phyloP scores from a whole-genome alignment of 2,888 invertebrate species.

The Bellardia bayeri region DNA sequence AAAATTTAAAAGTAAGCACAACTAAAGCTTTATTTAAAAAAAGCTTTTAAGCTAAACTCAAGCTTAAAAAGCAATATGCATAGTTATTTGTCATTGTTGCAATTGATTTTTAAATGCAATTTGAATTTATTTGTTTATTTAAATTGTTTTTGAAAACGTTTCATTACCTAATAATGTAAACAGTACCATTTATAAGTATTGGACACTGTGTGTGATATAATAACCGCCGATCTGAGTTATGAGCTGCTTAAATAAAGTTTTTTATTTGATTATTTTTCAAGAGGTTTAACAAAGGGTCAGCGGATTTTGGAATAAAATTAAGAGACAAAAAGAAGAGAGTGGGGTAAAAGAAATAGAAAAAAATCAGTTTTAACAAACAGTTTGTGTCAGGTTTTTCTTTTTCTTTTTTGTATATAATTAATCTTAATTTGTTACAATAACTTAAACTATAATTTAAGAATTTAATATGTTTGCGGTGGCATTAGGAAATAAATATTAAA shows the following conservation, averaged over 20 bases:
- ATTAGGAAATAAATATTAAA: not conserved
- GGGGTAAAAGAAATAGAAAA: conserved; percentile 69
- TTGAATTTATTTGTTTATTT: conserved; percentile 55
- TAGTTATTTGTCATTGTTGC: conserved; percentile 11
- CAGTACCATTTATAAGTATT: conserved; percentile 84
- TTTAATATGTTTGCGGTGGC: not conserved
- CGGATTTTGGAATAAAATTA: conserved; percentile 28
- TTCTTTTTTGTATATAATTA: conserved; percentile 10
- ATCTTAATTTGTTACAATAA: conserved; percentile 36
- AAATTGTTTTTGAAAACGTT: conserved; percentile 63
- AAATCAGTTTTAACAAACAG: conserved; percentile 50
- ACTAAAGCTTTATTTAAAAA: conserved; percentile 67
- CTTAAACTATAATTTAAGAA: conserved; percentile 15
- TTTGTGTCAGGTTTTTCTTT: conserved; percentile 2
- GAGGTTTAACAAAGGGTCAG: not conserved
- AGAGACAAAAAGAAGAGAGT: conserved; percentile 74
- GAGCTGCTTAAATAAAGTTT: conserved; percentile 69
- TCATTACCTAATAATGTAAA: conserved; percentile 84
- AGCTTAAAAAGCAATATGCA: conserved; percentile 64
- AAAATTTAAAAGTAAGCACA: conserved; percentile 68
- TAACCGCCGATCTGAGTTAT: conserved; percentile 82
- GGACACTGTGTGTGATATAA: conserved; percentile 84
- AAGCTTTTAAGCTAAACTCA: conserved; percentile 72
- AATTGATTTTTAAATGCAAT: conserved; percentile 54
- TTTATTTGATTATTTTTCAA: conserved; percentile 1